Evolutionary conservation across 64 coral and sea anemone genomes (phyloP), one percentile per base, ranked within the genome.

Genomic region (Stichodactyla mertensii): DNA sequence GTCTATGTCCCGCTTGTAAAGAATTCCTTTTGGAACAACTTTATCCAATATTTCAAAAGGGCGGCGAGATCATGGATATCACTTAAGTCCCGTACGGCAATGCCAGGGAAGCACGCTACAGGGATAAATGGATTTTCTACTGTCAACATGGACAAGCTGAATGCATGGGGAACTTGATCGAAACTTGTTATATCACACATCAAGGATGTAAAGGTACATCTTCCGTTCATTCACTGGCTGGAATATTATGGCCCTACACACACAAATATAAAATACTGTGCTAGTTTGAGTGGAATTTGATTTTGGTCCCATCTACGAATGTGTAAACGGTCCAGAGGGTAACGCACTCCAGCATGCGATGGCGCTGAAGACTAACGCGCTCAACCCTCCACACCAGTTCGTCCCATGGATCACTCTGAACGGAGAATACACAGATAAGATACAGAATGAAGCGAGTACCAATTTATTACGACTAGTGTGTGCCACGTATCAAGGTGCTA

Each of bases 391-490:
- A 14, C 92, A 90, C 78, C 51, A 85, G 19, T 94, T 79, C 31
- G 92, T 94, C 13, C 88, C 92, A 6, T 94, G 92, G 92, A 64
- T 94, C 13, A 94, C 92, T 5, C 31, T 94, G 85, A 94, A 94
- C 60, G 92, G 92, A 0, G 74, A 90, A 77, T 88, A 94, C 70
- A 90, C 92, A 0, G 79, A 91, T 2, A 31, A 94, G 55, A 94
- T 94, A 87, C 92, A 94, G 56, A 77, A 78, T 10, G 24, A 90
- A 27, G 88, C 92, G 12, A 89, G 53, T 2, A 61, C 45, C 79
- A 51, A 94, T 85, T 52, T 94, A 52, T 31, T 90, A 10, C 69
- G 77, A 86, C 23, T 94, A 15, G 86, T 94, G 4, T 94, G 92
- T 59, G 79, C 83, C 60, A 90, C 62, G 5, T 90, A 87, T n/a